Evolutionary conservation across 1,140 invertebrate genomes (phyloP).

Genomic region (Stegodyphus dumicola): DNA sequence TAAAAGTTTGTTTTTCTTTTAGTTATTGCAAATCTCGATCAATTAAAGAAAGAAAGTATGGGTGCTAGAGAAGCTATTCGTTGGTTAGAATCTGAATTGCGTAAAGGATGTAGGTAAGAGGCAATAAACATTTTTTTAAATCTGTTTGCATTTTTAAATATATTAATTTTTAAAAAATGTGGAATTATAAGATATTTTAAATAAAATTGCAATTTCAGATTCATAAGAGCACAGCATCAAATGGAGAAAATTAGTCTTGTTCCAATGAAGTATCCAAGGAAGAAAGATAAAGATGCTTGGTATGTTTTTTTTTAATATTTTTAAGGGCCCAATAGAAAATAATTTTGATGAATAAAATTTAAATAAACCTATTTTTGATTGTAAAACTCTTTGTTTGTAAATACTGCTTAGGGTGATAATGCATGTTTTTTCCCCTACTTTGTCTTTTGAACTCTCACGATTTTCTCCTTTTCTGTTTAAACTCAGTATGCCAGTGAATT

Average conservation of each 20-base stretch:
- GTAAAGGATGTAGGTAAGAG: constrained; percentile 81
- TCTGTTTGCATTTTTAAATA: neutral
- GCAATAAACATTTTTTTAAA: neutral
- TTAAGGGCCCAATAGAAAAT: neutral
- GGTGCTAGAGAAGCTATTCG: constrained; percentile 88
- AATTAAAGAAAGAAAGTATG: constrained; percentile 80
- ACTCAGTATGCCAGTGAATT: no score
- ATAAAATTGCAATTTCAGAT: constrained; percentile 62
- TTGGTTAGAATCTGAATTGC: constrained; percentile 88
- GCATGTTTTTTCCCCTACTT: neutral
- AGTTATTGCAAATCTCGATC: constrained; percentile 89
- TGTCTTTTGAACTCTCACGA: constrained; percentile 6
- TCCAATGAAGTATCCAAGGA: constrained; percentile 78
- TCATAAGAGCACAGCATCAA: constrained; percentile 77
- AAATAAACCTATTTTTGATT: no score
- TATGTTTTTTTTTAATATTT: constrained; percentile 63
- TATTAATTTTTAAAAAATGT: neutral
- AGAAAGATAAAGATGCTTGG: constrained; percentile 78
- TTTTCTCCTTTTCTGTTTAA: no score
- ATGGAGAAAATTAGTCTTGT: constrained; percentile 80
- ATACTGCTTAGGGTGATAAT: no score
- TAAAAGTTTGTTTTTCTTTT: constrained; percentile 65
- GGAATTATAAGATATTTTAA: neutral
- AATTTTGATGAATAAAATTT: no score
- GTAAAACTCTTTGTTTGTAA: no score